Base-by-base conservation (phyloP, 2,888 invertebrate genomes). In the Drosophila neoperkinsi region DNA sequence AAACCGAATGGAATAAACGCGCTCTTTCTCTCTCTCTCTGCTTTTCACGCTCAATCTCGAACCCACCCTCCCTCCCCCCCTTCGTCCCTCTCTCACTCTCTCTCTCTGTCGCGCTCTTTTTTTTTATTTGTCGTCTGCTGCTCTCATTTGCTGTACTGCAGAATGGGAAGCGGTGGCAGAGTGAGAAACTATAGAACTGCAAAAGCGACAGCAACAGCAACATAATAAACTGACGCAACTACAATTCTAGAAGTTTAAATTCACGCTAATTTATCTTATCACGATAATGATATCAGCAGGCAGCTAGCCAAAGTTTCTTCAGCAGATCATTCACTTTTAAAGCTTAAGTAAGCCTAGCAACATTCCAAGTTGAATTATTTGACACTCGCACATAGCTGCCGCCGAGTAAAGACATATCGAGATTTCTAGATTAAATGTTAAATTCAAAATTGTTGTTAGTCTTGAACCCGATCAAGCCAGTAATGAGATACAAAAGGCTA, bases 121-220 rank as follows among this genome's bases (percentile, higher is more conserved):
- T 41, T 33, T 21, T 33, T 66, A 52, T 72, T 36, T 64, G 51
- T 50, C 63, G 56, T 81, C 11, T 31, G n/a, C 59, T 50, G 63
- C 62, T 56, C 69, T 73, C 57, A 13, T 38, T 62, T 61, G 72
- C 52, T 41, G 16, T 53, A 43, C 52, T 61, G 49, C 55, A n/a
- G 59, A 49, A 49, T n/a, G 28, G 10, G 11, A 33, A 53, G 34
- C 36, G 62, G 33, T 21, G 31, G 46, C 56, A 49, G n/a, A 49
- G 58, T 38, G 65, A 51, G 74, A 86, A 88, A 88, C 88, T 84
- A 84, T 88, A 88, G 57, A 84, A 79, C 86, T 86, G 86, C 84
- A 84, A 77, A 77, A 70, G 38, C 28, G 31, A 31, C 55, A 77
- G 52, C 30, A 9, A 4, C 34, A 50, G 21, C 68, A 77, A 63